A percentile compares a stretch with the other conserved stretches of the same genome.
Evolutionary conservation across 1,140 invertebrate genomes (phyloP).

Genomic region (Caenorhabditis brenneri): DNA sequence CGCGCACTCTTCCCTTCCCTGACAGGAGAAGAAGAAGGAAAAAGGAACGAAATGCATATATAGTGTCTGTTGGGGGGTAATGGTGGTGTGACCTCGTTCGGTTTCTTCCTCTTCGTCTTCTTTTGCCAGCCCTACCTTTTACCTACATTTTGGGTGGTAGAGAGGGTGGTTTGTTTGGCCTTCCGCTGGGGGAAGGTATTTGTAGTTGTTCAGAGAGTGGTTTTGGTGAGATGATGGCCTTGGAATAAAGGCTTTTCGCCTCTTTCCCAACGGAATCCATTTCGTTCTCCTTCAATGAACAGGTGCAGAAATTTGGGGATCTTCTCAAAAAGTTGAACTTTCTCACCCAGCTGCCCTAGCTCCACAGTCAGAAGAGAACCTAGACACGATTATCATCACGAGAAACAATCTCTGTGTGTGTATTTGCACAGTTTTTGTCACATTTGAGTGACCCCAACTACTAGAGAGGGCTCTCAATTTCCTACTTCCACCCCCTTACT

Average conservation of each 20-base stretch:
- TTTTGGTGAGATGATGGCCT: neutral
- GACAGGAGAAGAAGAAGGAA: too few species aligned
- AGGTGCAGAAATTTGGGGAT: neutral
- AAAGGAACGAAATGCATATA: too few species aligned
- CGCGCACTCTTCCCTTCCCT: neutral
- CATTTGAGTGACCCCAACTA: conserved; percentile 2
- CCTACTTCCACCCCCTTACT: too few species aligned
- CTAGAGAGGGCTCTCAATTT: neutral
- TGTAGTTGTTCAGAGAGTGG: neutral
- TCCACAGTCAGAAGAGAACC: neutral
- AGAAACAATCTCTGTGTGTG: neutral
- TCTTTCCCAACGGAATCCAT: neutral
- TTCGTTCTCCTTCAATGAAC: neutral
- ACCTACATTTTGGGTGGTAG: neutral
- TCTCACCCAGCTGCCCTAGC: neutral
- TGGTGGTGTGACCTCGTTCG: conserved; percentile 32
- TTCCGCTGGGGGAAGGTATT: neutral
- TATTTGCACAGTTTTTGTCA: conserved; percentile 37
- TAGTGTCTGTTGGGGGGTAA: neutral
- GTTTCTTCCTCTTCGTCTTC: neutral
- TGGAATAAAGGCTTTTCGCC: neutral
- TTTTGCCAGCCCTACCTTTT: neutral
- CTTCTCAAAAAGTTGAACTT: neutral
- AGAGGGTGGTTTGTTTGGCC: conserved; percentile 13
- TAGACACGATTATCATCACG: neutral